Percentiles rank a stretch among this genome's conserved stretches.
Conservation (phyloP, 2,113 vertebrate genomes). For the Coptodon rendalli region DNA sequence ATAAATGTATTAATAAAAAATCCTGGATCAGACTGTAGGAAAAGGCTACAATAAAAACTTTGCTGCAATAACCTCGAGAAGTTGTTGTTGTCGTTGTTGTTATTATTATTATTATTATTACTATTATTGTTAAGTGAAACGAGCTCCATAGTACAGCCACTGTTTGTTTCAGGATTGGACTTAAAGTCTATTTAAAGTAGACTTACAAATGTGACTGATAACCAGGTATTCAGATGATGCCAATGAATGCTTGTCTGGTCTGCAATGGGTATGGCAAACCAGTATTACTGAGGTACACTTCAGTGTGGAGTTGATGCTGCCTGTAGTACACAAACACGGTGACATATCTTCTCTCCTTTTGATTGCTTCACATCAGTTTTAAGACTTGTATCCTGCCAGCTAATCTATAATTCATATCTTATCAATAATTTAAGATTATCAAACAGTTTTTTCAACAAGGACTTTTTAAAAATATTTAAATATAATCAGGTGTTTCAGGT, state of each 20-base stretch:
- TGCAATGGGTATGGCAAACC: background rate
- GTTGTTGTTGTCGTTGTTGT: accelerated
- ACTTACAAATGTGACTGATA: background rate
- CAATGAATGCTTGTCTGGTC: background rate
- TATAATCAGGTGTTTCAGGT: background rate
- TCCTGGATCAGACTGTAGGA: background rate
- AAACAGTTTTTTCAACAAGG: background rate
- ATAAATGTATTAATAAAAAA: background rate
- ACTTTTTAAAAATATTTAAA: background rate
- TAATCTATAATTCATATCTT: background rate
- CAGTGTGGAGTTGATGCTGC: background rate
- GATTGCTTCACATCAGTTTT: background rate
- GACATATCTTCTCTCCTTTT: background rate
- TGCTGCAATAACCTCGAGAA: background rate
- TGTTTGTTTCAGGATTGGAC: background rate
- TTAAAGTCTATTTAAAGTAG: background rate
- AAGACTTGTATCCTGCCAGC: background rate
- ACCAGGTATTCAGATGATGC: background rate
- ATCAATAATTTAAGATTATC: background rate
- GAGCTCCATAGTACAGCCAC: background rate
- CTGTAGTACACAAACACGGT: background rate
- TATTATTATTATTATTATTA: accelerated
- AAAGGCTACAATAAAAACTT: background rate
- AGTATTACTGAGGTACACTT: background rate
- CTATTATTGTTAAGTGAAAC: background rate